Evolutionary conservation across 2,888 invertebrate species (phyloP).

Genomic region (Hofmannophila pseudospretella): DNA sequence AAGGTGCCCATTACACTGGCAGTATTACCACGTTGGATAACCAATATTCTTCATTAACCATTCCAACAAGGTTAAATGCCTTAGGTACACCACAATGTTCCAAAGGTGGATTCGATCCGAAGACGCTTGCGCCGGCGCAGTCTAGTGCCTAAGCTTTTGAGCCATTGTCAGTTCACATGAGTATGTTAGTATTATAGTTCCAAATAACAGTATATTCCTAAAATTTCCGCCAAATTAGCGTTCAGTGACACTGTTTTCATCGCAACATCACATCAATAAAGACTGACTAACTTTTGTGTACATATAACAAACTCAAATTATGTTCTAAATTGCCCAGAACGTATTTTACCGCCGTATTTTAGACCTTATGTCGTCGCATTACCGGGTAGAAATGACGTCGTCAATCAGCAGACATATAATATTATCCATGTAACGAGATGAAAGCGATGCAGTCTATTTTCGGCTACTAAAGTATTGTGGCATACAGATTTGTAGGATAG

Average conservation of each 20-base stretch:
- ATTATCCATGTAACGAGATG: constrained; percentile 68
- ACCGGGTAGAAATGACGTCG: constrained; percentile 45
- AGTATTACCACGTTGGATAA: too few relatives aligned
- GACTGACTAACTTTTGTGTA: constrained; percentile 1
- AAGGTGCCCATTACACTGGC: too few relatives aligned
- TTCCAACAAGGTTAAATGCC: too few relatives aligned
- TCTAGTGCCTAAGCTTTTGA: too few relatives aligned
- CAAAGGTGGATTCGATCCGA: too few relatives aligned
- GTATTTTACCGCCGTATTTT: constrained; percentile 28
- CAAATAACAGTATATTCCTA: too few relatives aligned
- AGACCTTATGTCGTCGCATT: constrained; percentile 45
- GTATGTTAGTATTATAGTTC: too few relatives aligned
- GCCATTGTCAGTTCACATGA: too few relatives aligned
- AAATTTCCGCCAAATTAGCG: neutral
- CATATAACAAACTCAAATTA: constrained; percentile 1
- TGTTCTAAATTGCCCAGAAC: constrained; percentile 4
- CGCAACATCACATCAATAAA: constrained; percentile 1
- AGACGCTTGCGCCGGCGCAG: too few relatives aligned
- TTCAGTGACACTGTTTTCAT: neutral
- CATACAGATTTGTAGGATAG: constrained; percentile 25
- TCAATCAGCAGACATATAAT: constrained; percentile 64
- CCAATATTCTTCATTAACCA: too few relatives aligned
- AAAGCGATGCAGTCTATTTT: constrained; percentile 65
- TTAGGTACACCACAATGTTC: too few relatives aligned
- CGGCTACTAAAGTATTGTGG: constrained; percentile 25